Evolutionary conservation across 2,888 invertebrate species (phyloP), one percentile per base, ranked within the genome.

Genomic region (Pseudococcus viburni): DNA sequence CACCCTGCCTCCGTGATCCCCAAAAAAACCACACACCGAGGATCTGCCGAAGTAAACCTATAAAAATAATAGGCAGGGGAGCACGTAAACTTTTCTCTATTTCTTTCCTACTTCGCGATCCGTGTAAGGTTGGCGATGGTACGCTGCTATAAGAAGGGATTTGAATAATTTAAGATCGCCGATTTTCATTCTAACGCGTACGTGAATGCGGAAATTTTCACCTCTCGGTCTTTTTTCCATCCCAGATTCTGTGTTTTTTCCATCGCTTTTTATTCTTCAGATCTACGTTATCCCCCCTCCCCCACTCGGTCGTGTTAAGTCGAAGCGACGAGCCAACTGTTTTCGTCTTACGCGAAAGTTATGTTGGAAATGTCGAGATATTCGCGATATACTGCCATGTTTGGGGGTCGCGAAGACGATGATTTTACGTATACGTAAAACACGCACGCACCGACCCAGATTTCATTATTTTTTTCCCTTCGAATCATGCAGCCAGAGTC

Each of bases 91-190:
- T 73, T 73, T 73, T n/a, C 68, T 6, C 33, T 19, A 19, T 64
- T 22, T 73, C 68, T 73, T 33, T 22, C 22, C 26, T 59, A 59
- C 22, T 19, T 55, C 55, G 59, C 59, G 6, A 33, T 33, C 26
- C 26, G 26, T 33, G 26, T 33, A n/a, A 33, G 26, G 26, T 33
- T 33, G 26, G 26, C 26, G n/a, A n/a, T n/a, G n/a, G n/a, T n/a
- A 33, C 26, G 68, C 26, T 59, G 19, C 12, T 26, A 26, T 73
- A 73, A 73, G 33, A 73, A 73, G 68, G 68, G 68, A 73, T 73
- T 73, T 73, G 68, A 73, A 73, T 73, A 73, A 73, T 73, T 73
- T 73, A 73, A 73, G 68, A 73, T 73, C 68, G 15, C 68, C 68
- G 68, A 73, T 73, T 73, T 73, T 33, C 33, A 73, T 73, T 73